phyloP scores from a whole-genome alignment of 2,113 vertebrate species.

The Condylura cristata region DNA sequence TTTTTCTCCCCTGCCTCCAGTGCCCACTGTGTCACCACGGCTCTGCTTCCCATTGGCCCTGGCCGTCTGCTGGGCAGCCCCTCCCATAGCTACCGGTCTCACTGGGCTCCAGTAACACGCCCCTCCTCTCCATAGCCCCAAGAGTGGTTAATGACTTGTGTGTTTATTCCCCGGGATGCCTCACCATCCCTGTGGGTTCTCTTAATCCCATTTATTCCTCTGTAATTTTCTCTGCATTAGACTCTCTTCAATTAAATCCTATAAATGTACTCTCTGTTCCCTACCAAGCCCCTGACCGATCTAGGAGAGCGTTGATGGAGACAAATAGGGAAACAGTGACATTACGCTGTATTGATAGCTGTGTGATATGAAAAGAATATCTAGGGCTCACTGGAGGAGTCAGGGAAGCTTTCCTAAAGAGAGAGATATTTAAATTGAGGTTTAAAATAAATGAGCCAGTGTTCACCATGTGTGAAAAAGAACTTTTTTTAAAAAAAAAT shows the following conservation, averaged over 20 bases:
- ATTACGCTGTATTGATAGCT: neutral
- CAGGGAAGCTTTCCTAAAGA: neutral
- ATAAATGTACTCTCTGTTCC: neutral
- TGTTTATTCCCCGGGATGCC: neutral
- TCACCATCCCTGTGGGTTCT: neutral
- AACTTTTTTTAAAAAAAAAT: neutral
- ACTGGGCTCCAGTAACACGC: neutral
- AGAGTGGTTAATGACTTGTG: neutral
- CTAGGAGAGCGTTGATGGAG: neutral
- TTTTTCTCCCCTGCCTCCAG: neutral
- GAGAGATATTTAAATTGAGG: neutral
- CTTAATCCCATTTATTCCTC: neutral
- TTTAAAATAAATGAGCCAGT: neutral
- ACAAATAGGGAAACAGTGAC: neutral
- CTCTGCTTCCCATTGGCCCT: neutral
- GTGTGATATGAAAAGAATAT: neutral
- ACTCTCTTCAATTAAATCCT: neutral
- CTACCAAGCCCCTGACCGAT: neutral
- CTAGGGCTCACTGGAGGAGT: neutral
- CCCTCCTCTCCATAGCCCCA: neutral
- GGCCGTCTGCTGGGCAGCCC: neutral
- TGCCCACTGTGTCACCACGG: too few species aligned
- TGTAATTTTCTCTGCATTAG: constrained; percentile 13
- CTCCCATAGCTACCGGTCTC: neutral
- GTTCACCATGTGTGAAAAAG: neutral